Percentiles rank a stretch among this genome's conserved stretches.
These are phyloP conservation scores for Plebejus argus DNA, from an alignment of 2,888 invertebrate genomes.

Conservation along the genomic window DNA sequence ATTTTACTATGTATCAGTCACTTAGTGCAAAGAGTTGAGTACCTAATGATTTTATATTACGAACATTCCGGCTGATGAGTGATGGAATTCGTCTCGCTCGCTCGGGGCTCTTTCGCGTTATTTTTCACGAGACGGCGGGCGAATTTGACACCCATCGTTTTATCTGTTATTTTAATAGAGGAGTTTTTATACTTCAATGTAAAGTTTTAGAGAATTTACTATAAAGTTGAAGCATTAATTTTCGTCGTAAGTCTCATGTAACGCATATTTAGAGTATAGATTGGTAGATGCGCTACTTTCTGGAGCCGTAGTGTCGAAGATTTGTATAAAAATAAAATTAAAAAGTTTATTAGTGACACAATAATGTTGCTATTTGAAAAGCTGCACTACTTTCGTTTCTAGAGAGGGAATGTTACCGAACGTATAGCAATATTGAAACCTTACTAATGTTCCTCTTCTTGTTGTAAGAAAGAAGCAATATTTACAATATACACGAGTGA, in stretches of 20 bases:
- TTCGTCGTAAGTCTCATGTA: conserved; percentile 51
- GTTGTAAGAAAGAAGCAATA: conserved; percentile 80
- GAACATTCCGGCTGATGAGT: conserved; percentile 61
- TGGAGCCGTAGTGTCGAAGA: conserved; percentile 65
- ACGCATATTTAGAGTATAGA: conserved; percentile 71
- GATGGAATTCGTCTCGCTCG: conserved; percentile 50
- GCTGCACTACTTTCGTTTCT: conserved; percentile 76
- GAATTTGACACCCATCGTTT: conserved; percentile 50
- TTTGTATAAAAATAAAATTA: conserved; percentile 50
- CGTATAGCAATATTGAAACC: conserved; percentile 75
- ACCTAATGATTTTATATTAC: conserved; percentile 39
- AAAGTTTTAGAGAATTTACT: conserved; percentile 58
- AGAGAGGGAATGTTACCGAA: conserved; percentile 76
- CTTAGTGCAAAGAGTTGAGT: conserved; percentile 41
- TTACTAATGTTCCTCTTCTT: conserved; percentile 81
- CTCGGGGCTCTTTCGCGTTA: conserved; percentile 26
- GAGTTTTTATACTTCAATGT: conserved; percentile 53
- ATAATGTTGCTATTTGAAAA: conserved; percentile 74
- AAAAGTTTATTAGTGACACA: conserved; percentile 44
- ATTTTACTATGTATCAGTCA: conserved; percentile 51
- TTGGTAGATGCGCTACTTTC: conserved; percentile 79
- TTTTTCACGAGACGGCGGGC: conserved; percentile 41
- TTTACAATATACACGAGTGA: conserved; percentile 78
- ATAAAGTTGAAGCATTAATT: conserved; percentile 51
- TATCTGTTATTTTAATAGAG: conserved; percentile 49